Evolutionary conservation across 2,888 invertebrate genomes (phyloP), one percentile per base, ranked within the genome.

Genomic region (Tuberolachnus salignus): DNA sequence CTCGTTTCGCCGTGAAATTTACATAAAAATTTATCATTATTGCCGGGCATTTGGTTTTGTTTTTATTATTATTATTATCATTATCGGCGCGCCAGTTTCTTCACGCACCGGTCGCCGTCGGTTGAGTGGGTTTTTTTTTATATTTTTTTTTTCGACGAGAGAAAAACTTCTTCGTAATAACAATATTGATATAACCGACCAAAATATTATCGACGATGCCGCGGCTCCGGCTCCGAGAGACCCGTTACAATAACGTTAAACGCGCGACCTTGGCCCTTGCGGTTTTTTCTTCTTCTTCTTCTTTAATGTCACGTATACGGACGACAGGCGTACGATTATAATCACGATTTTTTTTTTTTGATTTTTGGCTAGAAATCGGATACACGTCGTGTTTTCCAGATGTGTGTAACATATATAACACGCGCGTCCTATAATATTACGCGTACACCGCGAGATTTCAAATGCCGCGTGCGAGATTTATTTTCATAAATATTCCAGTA

Each of bases 161-260:
- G 59, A 46, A 49, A 26, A 11, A 51, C 51, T 64, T 46, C 21
- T 21, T 44, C 64, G 4, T 11, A 34, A 9, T 19, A 8, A 16
- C 16, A 6, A 8, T 21, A 42, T 42, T 1, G 21, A 13, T 21
- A 55, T 55, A 70, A n/a, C 21, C 19, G 19, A 1, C 9, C 19
- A 19, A 61, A 49, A 72, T 49, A 61, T 72, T 61, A 72, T 72
- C 19, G 61, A 26, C 61, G 46, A 34, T 23, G 67, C n/a, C n/a
- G 16, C 57, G 23, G 51, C n/a, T n/a, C n/a, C 61, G 51, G 55
- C 44, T 11, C 13, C 64, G 53, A 23, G 59, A 64, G 66, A 75
- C 75, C n/a, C 75, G 75, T 75, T 75, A 75, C 55, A 75, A n/a
- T n/a, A n/a, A n/a, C n/a, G n/a, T 44, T 57, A 57, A 64, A 66